These are phyloP conservation scores for Cryptops parisi DNA, from an alignment of 2,888 invertebrate genomes.

Conservation along the genomic window DNA sequence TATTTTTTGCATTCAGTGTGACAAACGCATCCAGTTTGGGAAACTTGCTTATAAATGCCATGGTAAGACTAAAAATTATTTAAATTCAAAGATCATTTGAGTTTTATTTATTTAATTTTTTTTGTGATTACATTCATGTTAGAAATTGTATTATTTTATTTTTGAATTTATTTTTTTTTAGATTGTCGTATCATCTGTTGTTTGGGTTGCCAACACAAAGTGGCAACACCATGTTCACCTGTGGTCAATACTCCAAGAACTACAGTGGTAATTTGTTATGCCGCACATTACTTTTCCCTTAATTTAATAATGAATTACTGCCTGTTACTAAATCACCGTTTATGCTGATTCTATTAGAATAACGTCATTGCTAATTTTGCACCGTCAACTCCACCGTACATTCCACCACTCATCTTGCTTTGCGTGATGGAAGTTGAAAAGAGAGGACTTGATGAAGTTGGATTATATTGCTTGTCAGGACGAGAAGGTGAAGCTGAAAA, in stretches of 20 bases:
- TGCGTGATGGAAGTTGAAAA: slow-evolving; percentile 89
- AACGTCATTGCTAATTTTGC: slow-evolving; percentile 64
- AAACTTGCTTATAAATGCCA: slow-evolving; percentile 63
- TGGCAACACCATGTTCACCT: slow-evolving; percentile 79
- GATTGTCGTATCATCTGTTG: slow-evolving; percentile 75
- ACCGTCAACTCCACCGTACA: slow-evolving; percentile 73
- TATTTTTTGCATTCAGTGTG: slow-evolving; percentile 36
- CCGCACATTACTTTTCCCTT: not conserved
- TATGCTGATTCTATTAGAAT: too few relatives aligned
- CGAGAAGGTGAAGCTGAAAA: slow-evolving; percentile 73
- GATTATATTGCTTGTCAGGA: slow-evolving; percentile 84
- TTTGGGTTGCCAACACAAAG: slow-evolving; percentile 61
- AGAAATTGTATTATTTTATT: not conserved
- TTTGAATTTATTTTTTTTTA: slow-evolving; percentile 28
- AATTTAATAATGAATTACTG: too few relatives aligned
- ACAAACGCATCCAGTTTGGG: slow-evolving; percentile 57
- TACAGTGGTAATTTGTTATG: slow-evolving; percentile 32
- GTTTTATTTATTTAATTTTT: not conserved
- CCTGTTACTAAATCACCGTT: too few relatives aligned
- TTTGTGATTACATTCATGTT: not conserved
- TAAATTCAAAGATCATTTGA: not conserved
- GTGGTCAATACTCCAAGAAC: slow-evolving; percentile 50
- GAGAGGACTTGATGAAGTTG: slow-evolving; percentile 70
- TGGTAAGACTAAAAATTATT: slow-evolving; percentile 24
- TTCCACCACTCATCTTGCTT: slow-evolving; percentile 84